Conservation (phyloP, 2,888 invertebrate genomes). For the Cheilosia vernalis region DNA sequence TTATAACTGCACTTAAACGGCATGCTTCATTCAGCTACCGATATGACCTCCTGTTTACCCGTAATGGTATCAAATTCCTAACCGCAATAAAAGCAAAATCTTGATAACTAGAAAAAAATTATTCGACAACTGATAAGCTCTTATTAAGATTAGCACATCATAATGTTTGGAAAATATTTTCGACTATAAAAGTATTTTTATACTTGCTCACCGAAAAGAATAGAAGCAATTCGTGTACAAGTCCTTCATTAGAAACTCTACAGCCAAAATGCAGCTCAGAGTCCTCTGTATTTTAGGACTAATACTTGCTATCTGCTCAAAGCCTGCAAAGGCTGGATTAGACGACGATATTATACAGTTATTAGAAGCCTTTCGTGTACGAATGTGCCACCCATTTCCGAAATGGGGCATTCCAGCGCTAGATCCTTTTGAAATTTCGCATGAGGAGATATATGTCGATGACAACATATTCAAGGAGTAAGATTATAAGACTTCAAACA, state of each 20-base stretch:
- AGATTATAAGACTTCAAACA: background rate
- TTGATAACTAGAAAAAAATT: constrained; percentile 17
- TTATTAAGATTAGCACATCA: constrained; percentile 16
- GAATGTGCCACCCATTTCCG: constrained; percentile 81
- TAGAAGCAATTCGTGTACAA: constrained; percentile 11
- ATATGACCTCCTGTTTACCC: constrained; percentile 2
- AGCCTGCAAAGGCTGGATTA: constrained; percentile 40
- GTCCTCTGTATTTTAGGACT: constrained; percentile 12
- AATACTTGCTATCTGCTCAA: background rate
- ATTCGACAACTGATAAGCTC: constrained; percentile 23
- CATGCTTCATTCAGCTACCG: background rate
- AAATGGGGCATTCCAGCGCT: constrained; percentile 79
- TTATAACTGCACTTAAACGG: background rate
- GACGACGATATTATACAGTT: constrained; percentile 77
- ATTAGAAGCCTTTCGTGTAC: constrained; percentile 78
- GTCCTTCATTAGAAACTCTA: background rate
- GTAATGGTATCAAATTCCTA: constrained; percentile 6
- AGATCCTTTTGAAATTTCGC: constrained; percentile 77
- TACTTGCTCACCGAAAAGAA: background rate
- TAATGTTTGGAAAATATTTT: constrained; percentile 36
- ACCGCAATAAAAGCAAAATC: constrained; percentile 13
- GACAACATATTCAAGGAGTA: constrained; percentile 47
- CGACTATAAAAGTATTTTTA: constrained; percentile 30
- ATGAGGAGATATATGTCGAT: constrained; percentile 59
- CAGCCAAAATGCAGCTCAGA: constrained; percentile 26